Evolutionary conservation across 2,888 invertebrate genomes (phyloP), one percentile per base, ranked within the genome.

Genomic region (Apeira syringaria): DNA sequence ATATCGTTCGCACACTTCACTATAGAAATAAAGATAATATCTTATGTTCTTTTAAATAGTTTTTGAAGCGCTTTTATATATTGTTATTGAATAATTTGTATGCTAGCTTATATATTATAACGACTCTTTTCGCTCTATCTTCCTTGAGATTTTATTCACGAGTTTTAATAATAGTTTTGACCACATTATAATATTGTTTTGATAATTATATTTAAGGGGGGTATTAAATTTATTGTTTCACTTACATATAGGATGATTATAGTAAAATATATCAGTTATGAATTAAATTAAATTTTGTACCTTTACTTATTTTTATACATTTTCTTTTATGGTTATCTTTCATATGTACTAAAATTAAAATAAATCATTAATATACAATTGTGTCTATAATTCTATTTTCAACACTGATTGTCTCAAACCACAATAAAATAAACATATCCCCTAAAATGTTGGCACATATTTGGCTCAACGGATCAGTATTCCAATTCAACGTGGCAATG

Each of bases 1-100:
- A 50, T 47, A 55, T 44, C 20, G 33, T 22, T 22, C 47, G 32
- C 37, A 42, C 34, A 47, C 40, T 39, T 20, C 34, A 33, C 35
- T 27, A 22, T 25, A 7, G 53, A 57, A 53, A 68, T 69, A 66
- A 66, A 68, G 58, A 61, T 59, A 66, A 66, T 66, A 24, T 24
- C 24, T 64, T 61, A 65, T 66, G 53, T 56, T 32, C 39, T 53
- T 56, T 53, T 64, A 62, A 68, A 68, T 61, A 63, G 54, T 58
- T 54, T 38, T 41, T 20, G 32, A 46, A 48, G 29, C 33, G 24
- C 17, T 34, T 35, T 39, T 39, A 30, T 35, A 28, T 26, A 37
- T 20, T 20, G 20, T 20, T 42, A 45, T 36, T 48, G 47, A 47
- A 54, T 53, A 44, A 38, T 50, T 52, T 49, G 24, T 48, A 45